Percentiles rank a stretch among this genome's conserved stretches.
These are phyloP conservation scores for Mus spretus DNA, from an alignment of 2,797 vertebrate species.

Conservation along the genomic window DNA sequence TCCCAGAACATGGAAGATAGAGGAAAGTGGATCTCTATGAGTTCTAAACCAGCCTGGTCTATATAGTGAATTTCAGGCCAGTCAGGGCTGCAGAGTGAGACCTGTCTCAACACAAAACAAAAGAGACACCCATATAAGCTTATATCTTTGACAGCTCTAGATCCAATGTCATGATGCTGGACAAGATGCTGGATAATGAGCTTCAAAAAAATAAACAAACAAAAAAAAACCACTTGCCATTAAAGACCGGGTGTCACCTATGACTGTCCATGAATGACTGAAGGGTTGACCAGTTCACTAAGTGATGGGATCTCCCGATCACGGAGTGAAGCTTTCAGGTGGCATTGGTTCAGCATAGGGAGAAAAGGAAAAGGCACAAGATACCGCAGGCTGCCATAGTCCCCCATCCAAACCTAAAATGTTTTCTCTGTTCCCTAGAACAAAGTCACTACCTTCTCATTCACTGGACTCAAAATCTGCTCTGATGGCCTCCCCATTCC, in stretches of 20 bases:
- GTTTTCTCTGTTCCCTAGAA: background rate
- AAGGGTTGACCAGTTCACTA: background rate
- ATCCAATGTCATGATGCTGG: background rate
- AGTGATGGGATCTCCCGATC: background rate
- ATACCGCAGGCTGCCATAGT: rapidly evolving
- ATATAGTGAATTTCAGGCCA: background rate
- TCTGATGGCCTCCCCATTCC: background rate
- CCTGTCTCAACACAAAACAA: background rate
- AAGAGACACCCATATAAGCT: background rate
- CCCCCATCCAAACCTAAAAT: rapidly evolving
- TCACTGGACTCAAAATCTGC: background rate
- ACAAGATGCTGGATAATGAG: background rate
- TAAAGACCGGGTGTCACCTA: background rate
- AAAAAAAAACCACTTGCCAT: background rate
- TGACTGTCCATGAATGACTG: background rate
- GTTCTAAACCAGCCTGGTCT: background rate
- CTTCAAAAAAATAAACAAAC: too few relatives aligned
- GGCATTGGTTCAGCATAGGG: background rate
- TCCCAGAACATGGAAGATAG: background rate
- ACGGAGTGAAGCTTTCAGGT: background rate
- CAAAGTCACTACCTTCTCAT: background rate
- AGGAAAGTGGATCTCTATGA: background rate
- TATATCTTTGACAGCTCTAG: background rate
- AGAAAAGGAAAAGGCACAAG: background rate
- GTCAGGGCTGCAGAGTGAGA: background rate